A percentile compares a stretch with the other conserved stretches of the same genome.
phyloP scores from a whole-genome alignment of 2,113 vertebrate species.

The Papio anubis region DNA sequence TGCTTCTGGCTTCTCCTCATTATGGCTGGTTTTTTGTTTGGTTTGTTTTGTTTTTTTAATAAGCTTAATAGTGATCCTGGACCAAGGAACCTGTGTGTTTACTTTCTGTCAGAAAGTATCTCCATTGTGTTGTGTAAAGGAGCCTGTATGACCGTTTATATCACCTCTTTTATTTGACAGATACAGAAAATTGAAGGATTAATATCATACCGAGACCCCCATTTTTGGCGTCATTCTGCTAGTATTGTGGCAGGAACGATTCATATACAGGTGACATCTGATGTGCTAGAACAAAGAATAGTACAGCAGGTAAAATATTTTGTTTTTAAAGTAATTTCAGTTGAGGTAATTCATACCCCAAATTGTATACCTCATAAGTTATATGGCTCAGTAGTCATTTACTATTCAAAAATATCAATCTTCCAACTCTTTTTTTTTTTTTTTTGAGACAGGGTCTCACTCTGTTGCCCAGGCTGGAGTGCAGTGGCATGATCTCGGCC shows the following conservation, averaged over 20 bases:
- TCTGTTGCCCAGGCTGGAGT: not conserved
- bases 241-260: constrained; percentile 94
- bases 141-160: not conserved
- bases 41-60: not conserved
- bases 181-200: constrained; percentile 97
- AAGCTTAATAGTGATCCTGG: constrained; percentile 20
- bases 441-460: not conserved
- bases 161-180: constrained; percentile 83
- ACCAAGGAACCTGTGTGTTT: not conserved
- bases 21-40: not conserved
- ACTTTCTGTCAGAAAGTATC: constrained; percentile 29
- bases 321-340: constrained; percentile 46
- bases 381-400: not conserved
- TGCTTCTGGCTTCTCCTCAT: not conserved
- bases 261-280: constrained; percentile 96
- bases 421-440: not conserved
- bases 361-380: not conserved
- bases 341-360: not conserved
- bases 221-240: constrained; percentile 98
- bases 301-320: constrained; percentile 92
- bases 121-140: constrained; percentile 38
- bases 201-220: constrained; percentile 96
- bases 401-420: not conserved
- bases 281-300: constrained; percentile 95
- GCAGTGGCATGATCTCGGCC: not conserved